phyloP scores from a whole-genome alignment of 1,140 invertebrate species.

The Ceratosolen fusciceps region DNA sequence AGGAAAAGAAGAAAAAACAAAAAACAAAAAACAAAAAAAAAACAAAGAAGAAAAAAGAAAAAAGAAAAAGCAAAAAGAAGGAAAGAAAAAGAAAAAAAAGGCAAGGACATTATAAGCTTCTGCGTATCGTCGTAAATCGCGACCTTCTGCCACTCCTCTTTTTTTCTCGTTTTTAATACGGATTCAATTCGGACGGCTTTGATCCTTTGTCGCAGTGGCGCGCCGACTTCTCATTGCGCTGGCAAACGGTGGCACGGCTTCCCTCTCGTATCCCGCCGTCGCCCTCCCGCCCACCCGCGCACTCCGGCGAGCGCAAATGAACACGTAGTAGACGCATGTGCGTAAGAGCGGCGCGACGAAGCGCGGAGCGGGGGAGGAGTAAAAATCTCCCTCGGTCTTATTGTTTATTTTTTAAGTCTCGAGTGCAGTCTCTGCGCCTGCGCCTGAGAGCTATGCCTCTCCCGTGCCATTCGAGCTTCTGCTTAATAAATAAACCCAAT shows the following conservation, averaged over 20 bases:
- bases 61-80: no score
- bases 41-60: no score
- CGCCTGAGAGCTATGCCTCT: slow-evolving; percentile 28
- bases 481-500: slow-evolving; percentile 48
- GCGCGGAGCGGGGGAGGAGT: no score
- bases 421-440: slow-evolving; percentile 25
- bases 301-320: no score
- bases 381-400: slow-evolving; percentile 7
- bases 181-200: slow-evolving; percentile 55
- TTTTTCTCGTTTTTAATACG: slow-evolving; percentile 53
- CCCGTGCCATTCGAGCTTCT: slow-evolving; percentile 46
- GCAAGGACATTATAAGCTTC: slow-evolving; percentile 42
- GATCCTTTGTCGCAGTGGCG: slow-evolving; percentile 52
- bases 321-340: no score
- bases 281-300: neutral
- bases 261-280: neutral
- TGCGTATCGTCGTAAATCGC: slow-evolving; percentile 54
- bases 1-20: no score
- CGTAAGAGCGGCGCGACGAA: no score
- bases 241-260: slow-evolving; percentile 40
- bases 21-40: no score
- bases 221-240: slow-evolving; percentile 49
- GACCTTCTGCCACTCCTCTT: slow-evolving; percentile 36
- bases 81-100: no score
- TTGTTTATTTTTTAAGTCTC: slow-evolving; percentile 50